Percentiles rank a stretch among this genome's conserved stretches.
Conservation (phyloP, 2,113 vertebrate species). For the Meleagris gallopavo region DNA sequence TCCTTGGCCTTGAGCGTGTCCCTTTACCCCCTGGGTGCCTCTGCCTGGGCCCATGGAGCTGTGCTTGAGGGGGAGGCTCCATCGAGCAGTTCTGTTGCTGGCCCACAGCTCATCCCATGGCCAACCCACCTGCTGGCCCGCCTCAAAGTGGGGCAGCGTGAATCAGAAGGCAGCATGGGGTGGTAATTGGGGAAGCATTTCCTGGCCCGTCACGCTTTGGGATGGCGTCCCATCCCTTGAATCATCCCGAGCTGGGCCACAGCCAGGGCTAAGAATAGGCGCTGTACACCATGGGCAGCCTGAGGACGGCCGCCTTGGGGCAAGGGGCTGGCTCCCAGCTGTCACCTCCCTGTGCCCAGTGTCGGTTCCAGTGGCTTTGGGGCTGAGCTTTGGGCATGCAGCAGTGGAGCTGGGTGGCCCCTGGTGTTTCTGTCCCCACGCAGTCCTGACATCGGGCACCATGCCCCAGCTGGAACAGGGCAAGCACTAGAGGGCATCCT, state of each 20-base stretch:
- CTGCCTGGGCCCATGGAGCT: not conserved
- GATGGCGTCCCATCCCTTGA: slow-evolving; percentile 59
- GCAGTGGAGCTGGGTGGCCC: rapidly evolving
- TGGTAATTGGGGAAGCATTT: slow-evolving; percentile 65
- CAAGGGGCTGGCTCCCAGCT: rapidly evolving
- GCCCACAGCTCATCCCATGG: not conserved
- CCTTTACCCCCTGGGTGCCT: not conserved
- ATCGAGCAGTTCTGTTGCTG: not conserved
- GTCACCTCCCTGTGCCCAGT: rapidly evolving
- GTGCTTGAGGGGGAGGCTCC: not conserved
- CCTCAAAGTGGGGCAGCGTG: not conserved
- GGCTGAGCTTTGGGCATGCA: rapidly evolving
- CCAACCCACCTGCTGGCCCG: slow-evolving; percentile 40
- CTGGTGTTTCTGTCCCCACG: not conserved
- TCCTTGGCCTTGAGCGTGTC: slow-evolving; percentile 9
- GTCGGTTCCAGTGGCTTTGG: rapidly evolving
- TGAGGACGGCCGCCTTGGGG: rapidly evolving
- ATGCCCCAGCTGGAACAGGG: not conserved
- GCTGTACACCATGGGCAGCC: not conserved
- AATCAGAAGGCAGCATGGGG: slow-evolving; percentile 44
- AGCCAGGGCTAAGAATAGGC: slow-evolving; percentile 67
- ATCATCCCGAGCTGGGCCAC: slow-evolving; percentile 24
- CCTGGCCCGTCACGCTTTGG: slow-evolving; percentile 66
- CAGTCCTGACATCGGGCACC: not conserved
- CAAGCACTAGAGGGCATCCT: slow-evolving; percentile 71